Conservation (phyloP, 2,888 invertebrate species). For the Apodemia mormo region DNA sequence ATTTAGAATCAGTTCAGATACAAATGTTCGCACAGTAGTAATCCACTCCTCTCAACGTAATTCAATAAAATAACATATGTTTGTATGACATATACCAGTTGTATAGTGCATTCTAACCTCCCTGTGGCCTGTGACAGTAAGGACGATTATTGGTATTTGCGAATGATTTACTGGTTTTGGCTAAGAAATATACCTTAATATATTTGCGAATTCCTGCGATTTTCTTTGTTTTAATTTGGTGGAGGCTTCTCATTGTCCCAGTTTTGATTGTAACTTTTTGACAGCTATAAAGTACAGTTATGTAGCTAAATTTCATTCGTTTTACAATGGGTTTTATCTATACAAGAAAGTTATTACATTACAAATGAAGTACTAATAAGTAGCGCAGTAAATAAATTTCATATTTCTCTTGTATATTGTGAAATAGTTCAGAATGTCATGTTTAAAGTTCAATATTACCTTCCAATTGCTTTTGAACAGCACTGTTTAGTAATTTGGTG, state of each 20-base stretch:
- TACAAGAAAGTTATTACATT: background rate
- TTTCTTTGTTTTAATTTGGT: background rate
- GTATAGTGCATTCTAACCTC: constrained; percentile 60
- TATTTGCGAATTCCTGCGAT: background rate
- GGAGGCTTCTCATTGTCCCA: background rate
- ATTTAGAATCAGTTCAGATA: constrained; percentile 43
- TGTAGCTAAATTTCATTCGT: background rate
- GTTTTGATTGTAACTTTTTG: constrained; percentile 1
- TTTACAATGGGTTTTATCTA: background rate
- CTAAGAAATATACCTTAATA: background rate
- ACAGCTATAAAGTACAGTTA: constrained; percentile 10
- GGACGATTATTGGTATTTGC: constrained; percentile 35
- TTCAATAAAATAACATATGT: constrained; percentile 20
- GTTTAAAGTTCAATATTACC: too few relatives aligned
- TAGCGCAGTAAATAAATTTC: background rate
- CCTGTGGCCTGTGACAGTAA: constrained; percentile 31
- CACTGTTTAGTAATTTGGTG: too few relatives aligned
- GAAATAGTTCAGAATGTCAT: background rate
- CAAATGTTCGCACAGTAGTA: constrained; percentile 7
- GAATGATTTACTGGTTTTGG: constrained; percentile 26
- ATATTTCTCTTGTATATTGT: background rate
- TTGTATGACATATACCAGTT: constrained; percentile 29
- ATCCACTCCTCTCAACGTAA: background rate
- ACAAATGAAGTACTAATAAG: background rate
- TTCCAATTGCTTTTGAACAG: too few relatives aligned